phyloP scores from a whole-genome alignment of 2,888 invertebrate species.

The Prostheceraeus crozeri region DNA sequence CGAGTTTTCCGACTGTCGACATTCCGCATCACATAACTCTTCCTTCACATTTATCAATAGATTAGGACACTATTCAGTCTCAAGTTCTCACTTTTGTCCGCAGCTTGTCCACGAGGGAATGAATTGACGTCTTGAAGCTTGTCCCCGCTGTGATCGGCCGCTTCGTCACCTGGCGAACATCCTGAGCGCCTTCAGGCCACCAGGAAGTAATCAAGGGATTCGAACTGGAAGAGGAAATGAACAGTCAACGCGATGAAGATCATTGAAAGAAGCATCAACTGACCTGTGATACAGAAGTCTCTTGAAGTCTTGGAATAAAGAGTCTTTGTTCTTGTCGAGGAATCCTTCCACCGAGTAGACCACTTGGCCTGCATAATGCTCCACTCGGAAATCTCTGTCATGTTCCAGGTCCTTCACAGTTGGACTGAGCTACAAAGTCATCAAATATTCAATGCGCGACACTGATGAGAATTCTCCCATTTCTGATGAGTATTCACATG shows the following conservation, averaged over 20 bases:
- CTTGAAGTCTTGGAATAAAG: conserved; percentile 91
- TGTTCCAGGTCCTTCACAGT: conserved; percentile 59
- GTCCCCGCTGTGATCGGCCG: conserved; percentile 87
- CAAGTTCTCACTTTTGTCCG: conserved; percentile 70
- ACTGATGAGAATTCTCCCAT: not conserved
- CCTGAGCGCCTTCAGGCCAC: conserved; percentile 93
- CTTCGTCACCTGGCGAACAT: conserved; percentile 70
- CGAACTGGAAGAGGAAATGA: conserved; percentile 65
- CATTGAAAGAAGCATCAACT: not conserved
- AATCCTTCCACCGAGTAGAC: conserved; percentile 81
- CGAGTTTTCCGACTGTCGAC: too few relatives aligned
- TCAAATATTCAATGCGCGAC: not conserved
- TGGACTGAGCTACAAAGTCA: conserved; percentile 48
- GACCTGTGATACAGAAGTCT: conserved; percentile 70
- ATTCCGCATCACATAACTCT: too few relatives aligned
- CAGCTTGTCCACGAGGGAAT: conserved; percentile 75
- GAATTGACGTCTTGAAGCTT: conserved; percentile 87
- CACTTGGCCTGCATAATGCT: conserved; percentile 94
- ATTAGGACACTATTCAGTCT: too few relatives aligned
- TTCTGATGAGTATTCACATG: too few relatives aligned
- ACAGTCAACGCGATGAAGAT: not conserved
- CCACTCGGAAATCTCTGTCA: conserved; percentile 59
- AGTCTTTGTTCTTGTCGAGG: conserved; percentile 93
- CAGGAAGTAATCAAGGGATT: conserved; percentile 71
- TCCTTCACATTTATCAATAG: too few relatives aligned